Percentiles rank a stretch among this genome's conserved stretches.
Conservation (phyloP, 2,888 invertebrate species). For the Baccha elongata region DNA sequence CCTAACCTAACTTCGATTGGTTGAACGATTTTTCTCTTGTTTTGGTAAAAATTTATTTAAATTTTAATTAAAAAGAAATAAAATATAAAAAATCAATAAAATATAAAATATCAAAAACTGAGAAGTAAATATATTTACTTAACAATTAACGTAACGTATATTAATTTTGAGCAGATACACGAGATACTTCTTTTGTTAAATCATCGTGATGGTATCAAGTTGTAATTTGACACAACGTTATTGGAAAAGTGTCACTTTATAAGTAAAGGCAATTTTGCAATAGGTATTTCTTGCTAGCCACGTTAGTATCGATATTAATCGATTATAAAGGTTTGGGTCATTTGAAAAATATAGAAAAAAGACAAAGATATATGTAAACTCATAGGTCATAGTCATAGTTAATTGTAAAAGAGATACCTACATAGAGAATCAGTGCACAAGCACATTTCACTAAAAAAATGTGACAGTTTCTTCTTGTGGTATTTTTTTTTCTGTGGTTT, state of each 20-base stretch:
- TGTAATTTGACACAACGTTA: constrained; percentile 8
- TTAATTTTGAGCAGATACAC: too few relatives aligned
- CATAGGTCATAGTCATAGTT: too few relatives aligned
- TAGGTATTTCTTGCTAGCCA: neutral
- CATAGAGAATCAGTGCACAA: too few relatives aligned
- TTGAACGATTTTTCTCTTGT: constrained; percentile 59
- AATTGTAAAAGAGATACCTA: too few relatives aligned
- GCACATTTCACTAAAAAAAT: too few relatives aligned
- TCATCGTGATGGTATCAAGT: constrained; percentile 28
- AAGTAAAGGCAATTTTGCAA: neutral
- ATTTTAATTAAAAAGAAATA: too few relatives aligned
- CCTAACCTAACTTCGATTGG: constrained; percentile 56
- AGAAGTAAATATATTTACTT: neutral
- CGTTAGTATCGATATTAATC: constrained; percentile 16
- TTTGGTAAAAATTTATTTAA: constrained; percentile 45
- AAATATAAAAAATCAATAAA: too few relatives aligned
- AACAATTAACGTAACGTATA: too few relatives aligned
- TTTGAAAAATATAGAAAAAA: neutral
- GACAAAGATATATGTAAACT: neutral
- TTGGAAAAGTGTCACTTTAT: neutral
- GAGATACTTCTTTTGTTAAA: neutral
- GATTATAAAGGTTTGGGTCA: neutral
- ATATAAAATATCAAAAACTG: too few relatives aligned
- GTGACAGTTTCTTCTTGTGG: too few relatives aligned
- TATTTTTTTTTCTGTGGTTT: too few relatives aligned